Evolutionary conservation across 2,113 vertebrate species (phyloP).

Genomic region (Atractosteus spatula): DNA sequence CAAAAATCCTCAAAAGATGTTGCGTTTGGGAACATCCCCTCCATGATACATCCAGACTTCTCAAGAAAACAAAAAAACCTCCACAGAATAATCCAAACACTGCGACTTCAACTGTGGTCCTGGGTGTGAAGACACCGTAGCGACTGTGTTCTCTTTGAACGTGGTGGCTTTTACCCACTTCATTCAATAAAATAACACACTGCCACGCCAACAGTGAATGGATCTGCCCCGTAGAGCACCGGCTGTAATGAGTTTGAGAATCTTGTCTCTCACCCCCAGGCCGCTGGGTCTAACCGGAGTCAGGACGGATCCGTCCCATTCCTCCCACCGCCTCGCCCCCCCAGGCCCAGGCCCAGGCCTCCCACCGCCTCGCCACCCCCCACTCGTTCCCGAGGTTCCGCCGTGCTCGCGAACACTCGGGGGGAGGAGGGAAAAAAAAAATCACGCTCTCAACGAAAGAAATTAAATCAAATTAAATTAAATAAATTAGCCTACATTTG

Average conservation of each 20-base stretch:
- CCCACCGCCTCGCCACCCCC: too few relatives aligned
- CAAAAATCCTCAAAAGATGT: too few relatives aligned
- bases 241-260: slow-evolving; percentile 58
- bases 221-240: slow-evolving; percentile 62
- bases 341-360: too few relatives aligned
- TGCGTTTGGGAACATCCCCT: too few relatives aligned
- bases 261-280: slow-evolving; percentile 33
- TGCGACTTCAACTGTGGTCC: too few relatives aligned
- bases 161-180: slow-evolving; percentile 63
- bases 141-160: slow-evolving; percentile 48
- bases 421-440: not conserved
- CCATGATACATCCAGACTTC: too few relatives aligned
- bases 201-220: slow-evolving; percentile 62
- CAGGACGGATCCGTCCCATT: slow-evolving; percentile 18
- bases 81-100: too few relatives aligned
- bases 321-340: too few relatives aligned
- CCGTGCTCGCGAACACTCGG: too few relatives aligned
- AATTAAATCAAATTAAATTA: not conserved
- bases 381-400: too few relatives aligned
- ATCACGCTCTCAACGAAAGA: not conserved
- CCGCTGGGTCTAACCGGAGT: slow-evolving; percentile 30
- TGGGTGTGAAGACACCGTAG: not conserved
- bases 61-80: too few relatives aligned
- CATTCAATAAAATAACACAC: slow-evolving; percentile 64
- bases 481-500: not conserved